phyloP scores from a whole-genome alignment of 2,113 vertebrate species.

The Mohoua ochrocephala region DNA sequence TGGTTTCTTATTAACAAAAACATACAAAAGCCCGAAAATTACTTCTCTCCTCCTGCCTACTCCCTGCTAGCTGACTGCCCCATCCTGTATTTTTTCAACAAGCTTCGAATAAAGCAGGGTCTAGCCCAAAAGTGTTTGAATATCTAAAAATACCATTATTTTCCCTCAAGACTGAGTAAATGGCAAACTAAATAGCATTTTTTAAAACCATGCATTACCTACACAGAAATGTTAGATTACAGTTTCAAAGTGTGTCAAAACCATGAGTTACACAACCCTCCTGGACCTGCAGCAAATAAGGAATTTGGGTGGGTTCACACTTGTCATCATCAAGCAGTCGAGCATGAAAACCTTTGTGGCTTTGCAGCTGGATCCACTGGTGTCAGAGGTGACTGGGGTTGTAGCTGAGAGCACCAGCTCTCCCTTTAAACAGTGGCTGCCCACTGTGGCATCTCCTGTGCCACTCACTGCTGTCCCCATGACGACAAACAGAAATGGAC shows the following conservation, averaged over 20 bases:
- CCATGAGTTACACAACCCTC: background rate
- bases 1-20: background rate
- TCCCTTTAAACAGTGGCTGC: background rate
- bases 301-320: background rate
- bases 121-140: background rate
- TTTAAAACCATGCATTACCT: background rate
- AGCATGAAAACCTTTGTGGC: fast-evolving
- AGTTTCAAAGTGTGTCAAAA: background rate
- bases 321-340: background rate
- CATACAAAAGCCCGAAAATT: background rate
- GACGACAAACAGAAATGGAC: background rate
- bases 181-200: background rate
- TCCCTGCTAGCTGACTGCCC: background rate
- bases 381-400: background rate
- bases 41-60: background rate
- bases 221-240: background rate
- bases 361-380: background rate
- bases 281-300: background rate
- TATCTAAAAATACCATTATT: background rate
- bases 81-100: background rate
- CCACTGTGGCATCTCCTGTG: background rate
- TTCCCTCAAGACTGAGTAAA: background rate
- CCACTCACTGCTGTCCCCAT: background rate
- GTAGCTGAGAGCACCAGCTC: background rate
- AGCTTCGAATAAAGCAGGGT: background rate